Conservation (phyloP, 2,888 invertebrate species). For the Sisyra terminalis region DNA sequence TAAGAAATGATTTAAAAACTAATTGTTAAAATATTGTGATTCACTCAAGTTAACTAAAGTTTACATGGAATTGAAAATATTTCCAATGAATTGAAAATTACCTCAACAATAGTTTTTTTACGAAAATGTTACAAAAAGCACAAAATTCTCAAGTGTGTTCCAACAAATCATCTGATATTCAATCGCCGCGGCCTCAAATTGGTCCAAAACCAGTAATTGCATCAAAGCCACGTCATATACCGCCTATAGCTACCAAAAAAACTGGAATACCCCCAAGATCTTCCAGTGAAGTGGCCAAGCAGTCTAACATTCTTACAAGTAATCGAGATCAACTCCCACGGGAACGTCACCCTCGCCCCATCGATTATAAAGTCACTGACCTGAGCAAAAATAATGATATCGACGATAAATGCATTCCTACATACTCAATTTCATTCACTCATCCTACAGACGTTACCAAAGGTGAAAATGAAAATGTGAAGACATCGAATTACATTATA, state of each 20-base stretch:
- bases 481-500: not conserved
- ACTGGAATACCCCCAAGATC: not conserved
- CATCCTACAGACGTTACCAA: constrained; percentile 1
- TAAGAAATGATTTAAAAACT: no score
- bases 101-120: not conserved
- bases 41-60: no score
- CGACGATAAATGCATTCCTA: constrained; percentile 1
- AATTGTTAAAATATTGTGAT: no score
- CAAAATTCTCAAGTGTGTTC: not conserved
- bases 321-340: no score
- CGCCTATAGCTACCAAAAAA: constrained; percentile 23
- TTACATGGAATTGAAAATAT: no score
- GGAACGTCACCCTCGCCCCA: no score
- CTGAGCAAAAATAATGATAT: no score
- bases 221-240: constrained; percentile 27
- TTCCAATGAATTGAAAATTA: not conserved
- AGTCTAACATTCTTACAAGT: no score
- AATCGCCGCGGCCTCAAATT: not conserved
- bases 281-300: no score
- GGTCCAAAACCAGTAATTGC: constrained; percentile 25
- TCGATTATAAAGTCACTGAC: no score
- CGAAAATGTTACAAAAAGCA: constrained; percentile 6
- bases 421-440: constrained; percentile 2
- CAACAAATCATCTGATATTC: not conserved
- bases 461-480: not conserved